Evolutionary conservation across 2,113 vertebrate genomes (phyloP), one percentile per base, ranked within the genome.

Genomic region (Enhydra lutris): DNA sequence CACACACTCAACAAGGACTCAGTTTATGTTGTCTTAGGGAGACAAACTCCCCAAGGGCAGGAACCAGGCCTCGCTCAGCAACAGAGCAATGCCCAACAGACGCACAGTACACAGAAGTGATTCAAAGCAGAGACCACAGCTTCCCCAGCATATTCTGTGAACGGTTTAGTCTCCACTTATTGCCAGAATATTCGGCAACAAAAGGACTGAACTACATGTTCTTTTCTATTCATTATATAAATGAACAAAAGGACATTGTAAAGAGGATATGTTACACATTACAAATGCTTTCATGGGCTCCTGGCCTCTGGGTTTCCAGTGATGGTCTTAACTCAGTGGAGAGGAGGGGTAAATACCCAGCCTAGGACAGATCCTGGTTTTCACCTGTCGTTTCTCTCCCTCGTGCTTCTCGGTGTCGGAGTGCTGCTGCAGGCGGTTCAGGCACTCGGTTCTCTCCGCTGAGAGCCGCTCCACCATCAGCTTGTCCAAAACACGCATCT

Each of bases 401-500:
- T 99, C 99, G 0, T 91, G 98, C 57, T 98, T 99, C 82, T 99
- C 99, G 42, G 99, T 87, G 81, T 98, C 98, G 0, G 98, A 81
- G 76, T 99, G 99, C 98, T 99, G 99, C 3, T 99, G 99, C 39
- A 99, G 99, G 90, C 99, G 99, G 86, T 98, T 99, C 71, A 99
- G 98, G 98, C 99, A 99, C 98, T 99, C 99, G 0, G 99, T 99
- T 96, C 99, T 99, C 98, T 99, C 99, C 1, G 99, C 99, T 0
- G 99, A 99, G 69, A 99, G 99, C 8, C 99, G 98, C 98, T 99
- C 99, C 6, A 99, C 96, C 87, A 99, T 99, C 36, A 99, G 98
- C 98, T 99, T 99, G 97, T 99, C 99, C 61, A 99, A 97, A 92
- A 99, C 99, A 31, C 98, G 99, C 83, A 99, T 98, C 99, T 99